These are phyloP conservation scores for Drosophila longiperda DNA, from an alignment of 2,888 invertebrate genomes.

Conservation along the genomic window DNA sequence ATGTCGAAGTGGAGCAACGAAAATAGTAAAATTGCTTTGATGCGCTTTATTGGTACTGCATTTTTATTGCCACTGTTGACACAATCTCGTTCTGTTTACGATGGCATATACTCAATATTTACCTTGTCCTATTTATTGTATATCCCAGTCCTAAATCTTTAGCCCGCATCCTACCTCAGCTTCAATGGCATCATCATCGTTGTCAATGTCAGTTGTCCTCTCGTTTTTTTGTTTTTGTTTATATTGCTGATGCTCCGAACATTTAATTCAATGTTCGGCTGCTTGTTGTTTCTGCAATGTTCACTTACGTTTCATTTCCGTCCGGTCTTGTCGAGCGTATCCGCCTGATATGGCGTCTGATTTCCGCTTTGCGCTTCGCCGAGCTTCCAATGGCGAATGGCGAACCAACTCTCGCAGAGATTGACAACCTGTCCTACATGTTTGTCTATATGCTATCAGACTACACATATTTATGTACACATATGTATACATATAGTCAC, in stretches of 20 bases:
- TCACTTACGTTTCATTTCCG: conserved; percentile 67
- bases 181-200: conserved; percentile 49
- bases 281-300: conserved; percentile 47
- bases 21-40: conserved; percentile 30
- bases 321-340: conserved; percentile 61
- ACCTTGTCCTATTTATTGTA: conserved; percentile 20
- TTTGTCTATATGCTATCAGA: neutral
- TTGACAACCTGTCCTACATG: conserved; percentile 51
- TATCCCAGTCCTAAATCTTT: neutral
- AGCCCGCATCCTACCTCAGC: conserved; percentile 3
- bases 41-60: conserved; percentile 49
- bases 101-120: conserved; percentile 43
- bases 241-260: conserved; percentile 12
- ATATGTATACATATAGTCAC: neutral
- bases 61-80: conserved; percentile 35
- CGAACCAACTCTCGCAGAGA: conserved; percentile 49
- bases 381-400: conserved; percentile 38
- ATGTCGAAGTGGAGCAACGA: conserved; percentile 22
- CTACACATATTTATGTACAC: neutral
- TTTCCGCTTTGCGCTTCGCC: conserved; percentile 69
- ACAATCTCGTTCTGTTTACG: conserved; percentile 27
- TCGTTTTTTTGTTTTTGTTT: neutral
- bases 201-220: conserved; percentile 20
- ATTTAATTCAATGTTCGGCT: conserved; percentile 47
- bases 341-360: conserved; percentile 74